Conservation (phyloP, 1,140 invertebrate genomes). For the Dendroctonus ponderosae region DNA sequence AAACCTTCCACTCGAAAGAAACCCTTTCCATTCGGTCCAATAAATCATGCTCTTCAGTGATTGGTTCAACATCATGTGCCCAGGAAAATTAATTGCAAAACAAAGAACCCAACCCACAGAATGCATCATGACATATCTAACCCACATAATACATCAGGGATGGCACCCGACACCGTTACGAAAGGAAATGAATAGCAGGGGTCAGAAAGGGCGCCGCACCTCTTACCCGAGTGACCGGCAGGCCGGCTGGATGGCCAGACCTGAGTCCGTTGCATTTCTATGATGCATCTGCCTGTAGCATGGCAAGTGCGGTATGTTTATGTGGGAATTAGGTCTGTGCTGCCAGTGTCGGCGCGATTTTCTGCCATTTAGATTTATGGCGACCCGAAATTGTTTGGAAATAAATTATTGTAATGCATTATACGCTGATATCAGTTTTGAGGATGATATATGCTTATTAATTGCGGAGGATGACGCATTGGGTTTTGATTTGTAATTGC, state of each 20-base stretch:
- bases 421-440: conserved; percentile 5
- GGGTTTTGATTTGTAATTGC: too few relatives aligned
- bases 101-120: conserved; percentile 7
- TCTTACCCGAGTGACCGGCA: conserved; percentile 28
- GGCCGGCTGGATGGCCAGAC: conserved; percentile 27
- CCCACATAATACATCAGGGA: conserved; percentile 31
- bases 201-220: conserved; percentile 25
- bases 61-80: too few relatives aligned
- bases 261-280: conserved; percentile 9
- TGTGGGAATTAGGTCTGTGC: conserved; percentile 27
- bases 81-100: background rate
- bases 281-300: conserved; percentile 20
- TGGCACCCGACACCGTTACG: conserved; percentile 27
- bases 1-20: too few relatives aligned
- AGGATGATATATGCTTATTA: conserved; percentile 16
- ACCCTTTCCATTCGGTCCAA: too few relatives aligned
- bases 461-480: background rate
- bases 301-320: conserved; percentile 24
- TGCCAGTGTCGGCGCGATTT: conserved; percentile 16
- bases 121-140: conserved; percentile 24
- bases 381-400: background rate
- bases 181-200: conserved; percentile 19
- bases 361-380: conserved; percentile 17
- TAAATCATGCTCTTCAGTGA: too few relatives aligned
- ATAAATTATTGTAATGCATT: conserved; percentile 14